These are phyloP conservation scores for Anolis apletophallus DNA, from an alignment of 2,797 vertebrate species.

Conservation along the genomic window DNA sequence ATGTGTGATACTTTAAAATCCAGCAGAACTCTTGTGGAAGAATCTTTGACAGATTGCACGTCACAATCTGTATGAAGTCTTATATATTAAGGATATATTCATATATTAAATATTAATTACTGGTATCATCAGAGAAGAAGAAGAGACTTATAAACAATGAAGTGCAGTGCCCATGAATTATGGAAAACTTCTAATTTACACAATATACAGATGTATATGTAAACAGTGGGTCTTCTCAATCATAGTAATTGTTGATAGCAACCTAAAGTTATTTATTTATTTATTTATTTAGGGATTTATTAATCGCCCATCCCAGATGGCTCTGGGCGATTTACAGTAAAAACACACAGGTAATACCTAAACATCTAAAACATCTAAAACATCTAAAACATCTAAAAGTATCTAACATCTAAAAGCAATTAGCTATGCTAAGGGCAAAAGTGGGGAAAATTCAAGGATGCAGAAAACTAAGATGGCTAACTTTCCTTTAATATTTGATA, in stretches of 20 bases:
- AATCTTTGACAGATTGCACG: not conserved
- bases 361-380: too few relatives aligned
- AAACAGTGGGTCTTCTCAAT: not conserved
- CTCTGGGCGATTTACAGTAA: too few relatives aligned
- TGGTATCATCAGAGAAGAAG: too few relatives aligned
- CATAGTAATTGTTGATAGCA: not conserved
- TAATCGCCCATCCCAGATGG: too few relatives aligned
- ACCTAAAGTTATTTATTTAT: not conserved
- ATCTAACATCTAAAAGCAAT: too few relatives aligned
- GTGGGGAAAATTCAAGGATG: not conserved
- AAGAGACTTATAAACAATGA: not conserved
- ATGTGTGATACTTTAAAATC: too few relatives aligned
- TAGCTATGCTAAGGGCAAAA: not conserved
- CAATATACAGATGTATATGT: not conserved
- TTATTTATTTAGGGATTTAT: too few relatives aligned
- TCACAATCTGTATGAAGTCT: not conserved
- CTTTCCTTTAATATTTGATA: not conserved
- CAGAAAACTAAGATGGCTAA: not conserved
- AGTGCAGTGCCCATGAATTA: too few relatives aligned
- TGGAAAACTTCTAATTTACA: not conserved
- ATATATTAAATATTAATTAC: not conserved
- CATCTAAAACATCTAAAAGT: too few relatives aligned
- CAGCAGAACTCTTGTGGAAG: not conserved
- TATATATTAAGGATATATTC: not conserved
- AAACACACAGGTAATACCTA: too few relatives aligned